A percentile compares a stretch with the other conserved stretches of the same genome.
Conservation (phyloP, 2,113 vertebrate genomes). For the Petrocephalus microphthalmus region DNA sequence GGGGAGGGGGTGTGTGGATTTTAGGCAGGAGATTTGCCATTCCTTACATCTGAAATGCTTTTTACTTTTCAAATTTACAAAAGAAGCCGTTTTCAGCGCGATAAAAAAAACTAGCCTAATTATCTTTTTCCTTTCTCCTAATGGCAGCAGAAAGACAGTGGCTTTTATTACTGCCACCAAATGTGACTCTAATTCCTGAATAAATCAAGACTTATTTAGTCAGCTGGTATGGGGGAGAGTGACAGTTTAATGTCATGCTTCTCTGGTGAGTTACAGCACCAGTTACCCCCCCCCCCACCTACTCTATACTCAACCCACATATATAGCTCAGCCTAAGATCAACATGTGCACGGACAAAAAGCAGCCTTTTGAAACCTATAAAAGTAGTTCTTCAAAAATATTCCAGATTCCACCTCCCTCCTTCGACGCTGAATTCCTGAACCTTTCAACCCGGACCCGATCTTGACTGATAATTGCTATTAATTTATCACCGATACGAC, state of each 20-base stretch:
- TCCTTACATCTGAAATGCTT: neutral
- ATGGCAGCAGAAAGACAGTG: neutral
- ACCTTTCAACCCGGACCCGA: neutral
- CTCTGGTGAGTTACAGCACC: constrained; percentile 7
- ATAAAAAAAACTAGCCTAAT: neutral
- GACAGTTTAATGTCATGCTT: neutral
- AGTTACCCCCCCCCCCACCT: neutral
- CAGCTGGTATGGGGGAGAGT: neutral
- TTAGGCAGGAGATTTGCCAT: neutral
- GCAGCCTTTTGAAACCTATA: neutral
- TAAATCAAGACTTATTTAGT: constrained; percentile 10
- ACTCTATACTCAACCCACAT: neutral
- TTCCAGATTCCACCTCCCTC: neutral
- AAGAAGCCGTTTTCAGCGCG: neutral
- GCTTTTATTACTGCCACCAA: constrained; percentile 11
- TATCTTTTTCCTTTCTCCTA: neutral
- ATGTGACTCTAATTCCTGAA: constrained; percentile 10
- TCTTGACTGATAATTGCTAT: constrained; percentile 1
- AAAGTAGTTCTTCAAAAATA: neutral
- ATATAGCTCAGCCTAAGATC: neutral
- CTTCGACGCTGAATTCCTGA: neutral
- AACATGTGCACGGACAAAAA: neutral
- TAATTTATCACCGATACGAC: neutral
- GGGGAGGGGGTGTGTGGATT: neutral
- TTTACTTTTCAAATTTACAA: constrained; percentile 10